Base-by-base conservation (phyloP, 2,113 vertebrate species). In the Gallinago paraguaiae region DNA sequence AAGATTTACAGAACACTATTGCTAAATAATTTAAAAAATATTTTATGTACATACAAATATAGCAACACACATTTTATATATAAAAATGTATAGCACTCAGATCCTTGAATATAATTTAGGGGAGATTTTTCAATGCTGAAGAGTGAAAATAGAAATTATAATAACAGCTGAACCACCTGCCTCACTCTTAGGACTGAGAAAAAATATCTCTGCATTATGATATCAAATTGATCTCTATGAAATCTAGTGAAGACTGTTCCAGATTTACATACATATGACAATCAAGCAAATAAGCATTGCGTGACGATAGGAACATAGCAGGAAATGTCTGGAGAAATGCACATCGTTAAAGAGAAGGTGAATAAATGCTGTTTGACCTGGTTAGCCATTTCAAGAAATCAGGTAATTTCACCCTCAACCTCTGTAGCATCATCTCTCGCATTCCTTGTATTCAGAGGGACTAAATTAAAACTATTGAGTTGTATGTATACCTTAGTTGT, bases 291-390 rank as follows among this genome's bases (percentile, higher is more conserved):
- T 87, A 74, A 90, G 79, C 11, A 0, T 86, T 94, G 82, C 51
- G 27, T 93, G 84, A 88, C 53, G 72, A 65, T 64, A 91, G 82
- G 54, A 95, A 87, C 18, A 46, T 54, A 69, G 45, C 57, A 72
- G 80, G 85, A 85, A 88, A 90, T 13, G 6, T 60, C 80, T 64
- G 78, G 74, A 91, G 82, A 90, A 84, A 75, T 82, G 33, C 31
- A 37, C 15, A 25, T 68, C 46, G 35, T 84, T 94, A 90, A 84
- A 90, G 69, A 79, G 68, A 75, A 92, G 39, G 81, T 90, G 75
- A 92, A 92, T 90, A 54, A 79, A 83, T 95, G 24, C 33, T 71
- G 16, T 57, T 75, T 97, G 89, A 88, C 57, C 74, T 84, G 80
- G 74, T 30, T 37, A 80, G 91, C 57, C 33, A 37, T 94, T 89